Evolutionary conservation across 2,888 invertebrate species (phyloP), one percentile per base, ranked within the genome.

Genomic region (Alviniconcha strummeri): DNA sequence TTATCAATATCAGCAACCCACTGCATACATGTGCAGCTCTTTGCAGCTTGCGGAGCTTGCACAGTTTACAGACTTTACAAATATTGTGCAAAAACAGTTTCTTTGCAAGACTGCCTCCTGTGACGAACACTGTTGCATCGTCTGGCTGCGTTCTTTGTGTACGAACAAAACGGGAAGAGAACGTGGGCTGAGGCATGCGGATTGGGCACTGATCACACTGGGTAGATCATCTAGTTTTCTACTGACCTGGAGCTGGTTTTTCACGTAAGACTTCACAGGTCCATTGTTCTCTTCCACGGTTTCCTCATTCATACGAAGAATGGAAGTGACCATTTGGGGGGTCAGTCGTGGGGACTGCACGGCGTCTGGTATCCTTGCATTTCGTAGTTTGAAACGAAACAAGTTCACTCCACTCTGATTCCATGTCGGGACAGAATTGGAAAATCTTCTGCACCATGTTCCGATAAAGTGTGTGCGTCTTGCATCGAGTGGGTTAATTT

Each of bases 181-280:
- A 36, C 36, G 36, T 1, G 36, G 36, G 36, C 36, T 36, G 36
- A 36, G 36, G 36, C 36, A 36, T 36, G 36, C 36, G 36, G 36
- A 36, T 0, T 36, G 36, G 36, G 36, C 36, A 36, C 3, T 36
- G 36, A 36, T 1, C 36, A 36, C 3, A 36, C 36, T 36, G 36
- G 36, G 36, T 36, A 3, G 36, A 36, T 36, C 3, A 36, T 36
- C 36, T 3, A 36, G 36, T 36, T 36, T 36, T 36, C 4, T 11
- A 78, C 72, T 80, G 79, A 84, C 86, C 57, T 97, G 96, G 88
- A 99, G 94, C 91, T 98, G 98, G 94, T 98, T 99, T 0, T 97
- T 97, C 92, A 98, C 64, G 96, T 96, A 92, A 19, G 87, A 88
- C 92, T 96, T 97, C 17, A 98, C 89, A 15, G 90, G 89, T 54